These are phyloP conservation scores for Spilogale gracilis DNA, from an alignment of 2,113 vertebrate species.

Conservation along the genomic window DNA sequence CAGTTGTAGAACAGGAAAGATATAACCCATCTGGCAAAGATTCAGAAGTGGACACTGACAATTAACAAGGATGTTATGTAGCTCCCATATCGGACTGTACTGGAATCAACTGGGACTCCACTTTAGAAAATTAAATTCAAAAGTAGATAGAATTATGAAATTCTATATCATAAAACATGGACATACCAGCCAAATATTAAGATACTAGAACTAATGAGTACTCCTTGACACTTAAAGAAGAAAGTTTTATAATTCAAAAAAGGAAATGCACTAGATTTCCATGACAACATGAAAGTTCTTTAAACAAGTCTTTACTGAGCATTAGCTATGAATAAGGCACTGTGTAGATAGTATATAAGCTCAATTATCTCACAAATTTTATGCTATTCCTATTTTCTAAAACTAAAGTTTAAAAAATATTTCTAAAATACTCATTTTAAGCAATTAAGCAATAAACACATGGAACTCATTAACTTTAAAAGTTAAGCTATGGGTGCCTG, in stretches of 20 bases:
- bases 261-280: conserved; percentile 32
- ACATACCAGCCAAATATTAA: neutral
- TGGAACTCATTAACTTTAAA: conserved; percentile 31
- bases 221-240: neutral
- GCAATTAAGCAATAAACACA: conserved; percentile 47
- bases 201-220: neutral
- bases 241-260: neutral
- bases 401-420: neutral
- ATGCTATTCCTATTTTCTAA: conserved; percentile 35
- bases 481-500: neutral
- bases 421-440: conserved; percentile 23
- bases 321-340: neutral
- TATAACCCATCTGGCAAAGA: neutral
- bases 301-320: conserved; percentile 30
- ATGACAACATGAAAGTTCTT: neutral
- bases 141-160: neutral
- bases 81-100: neutral
- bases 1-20: neutral
- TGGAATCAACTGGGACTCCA: neutral
- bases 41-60: neutral
- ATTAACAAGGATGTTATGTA: neutral
- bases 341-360: neutral
- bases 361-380: conserved; percentile 6
- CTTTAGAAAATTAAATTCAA: neutral
- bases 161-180: neutral